phyloP scores from a whole-genome alignment of 2,797 vertebrate species.

The Urosaurus nigricauda region DNA sequence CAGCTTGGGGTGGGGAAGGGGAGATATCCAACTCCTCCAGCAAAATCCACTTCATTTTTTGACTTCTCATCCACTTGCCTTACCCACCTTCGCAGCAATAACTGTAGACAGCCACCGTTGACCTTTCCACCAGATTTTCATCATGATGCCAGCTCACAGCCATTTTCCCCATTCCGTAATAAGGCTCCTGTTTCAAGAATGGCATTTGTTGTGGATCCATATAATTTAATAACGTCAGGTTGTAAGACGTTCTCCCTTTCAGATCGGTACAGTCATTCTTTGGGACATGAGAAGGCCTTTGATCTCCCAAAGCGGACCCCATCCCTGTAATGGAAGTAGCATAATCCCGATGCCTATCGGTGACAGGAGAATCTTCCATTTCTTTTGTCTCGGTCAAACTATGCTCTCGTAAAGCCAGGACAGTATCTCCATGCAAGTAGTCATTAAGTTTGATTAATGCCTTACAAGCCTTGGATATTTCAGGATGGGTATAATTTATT shows the following conservation, averaged over 20 bases:
- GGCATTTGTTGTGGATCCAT: slow-evolving; percentile 93
- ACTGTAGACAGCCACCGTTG: slow-evolving; percentile 94
- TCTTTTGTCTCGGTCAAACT: slow-evolving; percentile 60
- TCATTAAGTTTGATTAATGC: slow-evolving; percentile 92
- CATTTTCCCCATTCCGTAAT: slow-evolving; percentile 98
- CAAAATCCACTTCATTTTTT: not conserved
- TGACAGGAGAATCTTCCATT: slow-evolving; percentile 54
- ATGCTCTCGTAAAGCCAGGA: slow-evolving; percentile 72
- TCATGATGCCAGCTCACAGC: slow-evolving; percentile 98
- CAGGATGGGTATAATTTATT: slow-evolving; percentile 83
- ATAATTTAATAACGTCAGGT: slow-evolving; percentile 95
- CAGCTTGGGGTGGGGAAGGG: not conserved
- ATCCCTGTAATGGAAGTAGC: not conserved
- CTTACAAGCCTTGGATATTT: slow-evolving; percentile 87
- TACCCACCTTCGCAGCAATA: slow-evolving; percentile 87
- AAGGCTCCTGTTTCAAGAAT: slow-evolving; percentile 95
- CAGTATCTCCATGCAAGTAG: slow-evolving; percentile 84
- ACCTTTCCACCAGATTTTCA: slow-evolving; percentile 91
- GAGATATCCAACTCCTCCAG: not conserved
- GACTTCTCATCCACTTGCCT: not conserved
- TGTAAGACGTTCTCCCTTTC: slow-evolving; percentile 82
- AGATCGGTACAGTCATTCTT: slow-evolving; percentile 44
- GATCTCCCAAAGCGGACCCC: slow-evolving; percentile 57
- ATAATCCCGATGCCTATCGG: slow-evolving; percentile 63
- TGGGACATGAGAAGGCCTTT: slow-evolving; percentile 51